Conservation (phyloP, 2,888 invertebrate species). For the Spodoptera littoralis region DNA sequence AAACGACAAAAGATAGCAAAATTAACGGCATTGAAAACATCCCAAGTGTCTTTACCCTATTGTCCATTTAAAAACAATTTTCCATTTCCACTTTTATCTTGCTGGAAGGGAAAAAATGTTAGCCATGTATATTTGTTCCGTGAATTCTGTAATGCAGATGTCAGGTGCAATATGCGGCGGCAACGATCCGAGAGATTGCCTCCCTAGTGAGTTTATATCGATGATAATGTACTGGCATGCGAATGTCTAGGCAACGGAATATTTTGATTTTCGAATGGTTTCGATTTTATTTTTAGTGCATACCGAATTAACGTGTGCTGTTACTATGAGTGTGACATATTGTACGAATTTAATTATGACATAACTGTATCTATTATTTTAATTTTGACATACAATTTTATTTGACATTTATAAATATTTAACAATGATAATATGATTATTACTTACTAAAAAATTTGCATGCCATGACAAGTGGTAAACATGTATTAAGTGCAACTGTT, state of each 20-base stretch:
- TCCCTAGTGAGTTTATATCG: slow-evolving; percentile 49
- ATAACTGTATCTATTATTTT: too few relatives aligned
- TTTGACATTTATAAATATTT: too few relatives aligned
- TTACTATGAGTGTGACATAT: too few relatives aligned
- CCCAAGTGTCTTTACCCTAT: not conserved
- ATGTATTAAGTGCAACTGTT: too few relatives aligned
- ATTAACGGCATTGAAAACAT: not conserved
- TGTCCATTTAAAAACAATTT: slow-evolving; percentile 16
- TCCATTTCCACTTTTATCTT: slow-evolving; percentile 11
- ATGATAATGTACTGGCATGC: slow-evolving; percentile 41
- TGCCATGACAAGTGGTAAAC: too few relatives aligned
- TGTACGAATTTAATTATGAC: too few relatives aligned
- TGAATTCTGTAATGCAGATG: slow-evolving; percentile 62
- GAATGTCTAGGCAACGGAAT: slow-evolving; percentile 13
- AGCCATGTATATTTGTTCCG: slow-evolving; percentile 46
- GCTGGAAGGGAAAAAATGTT: slow-evolving; percentile 33
- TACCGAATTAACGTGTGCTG: not conserved
- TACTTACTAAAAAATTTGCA: too few relatives aligned
- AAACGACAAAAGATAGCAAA: too few relatives aligned
- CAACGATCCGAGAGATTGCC: slow-evolving; percentile 62
- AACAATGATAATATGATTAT: too few relatives aligned
- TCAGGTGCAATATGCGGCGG: slow-evolving; percentile 59
- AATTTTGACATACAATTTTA: too few relatives aligned
- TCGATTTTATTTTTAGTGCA: not conserved
- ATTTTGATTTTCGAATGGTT: slow-evolving; percentile 3